Evolutionary conservation across 2,113 vertebrate species (phyloP), one percentile per base, ranked within the genome.

Genomic region (Meles meles): DNA sequence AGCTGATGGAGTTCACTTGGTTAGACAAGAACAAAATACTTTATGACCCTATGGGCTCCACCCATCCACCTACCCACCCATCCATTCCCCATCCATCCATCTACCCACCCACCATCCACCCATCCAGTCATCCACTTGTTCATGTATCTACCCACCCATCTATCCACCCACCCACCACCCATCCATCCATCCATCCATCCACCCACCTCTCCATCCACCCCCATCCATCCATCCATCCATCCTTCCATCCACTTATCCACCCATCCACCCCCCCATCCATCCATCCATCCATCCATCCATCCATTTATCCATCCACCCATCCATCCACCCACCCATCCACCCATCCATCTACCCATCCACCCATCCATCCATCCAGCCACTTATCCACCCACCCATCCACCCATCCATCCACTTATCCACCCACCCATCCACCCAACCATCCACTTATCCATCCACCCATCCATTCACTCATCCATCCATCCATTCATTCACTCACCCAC

Each of bases 391-490:
- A 5, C 5, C 42, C 42, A 44, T 44, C 42, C 42, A 31, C 6
- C 6, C 15, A 49, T 17, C 67, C 6, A 49, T 1, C 31, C 2
- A 67, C 6, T 17, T 34, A 67, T 2, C 29, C 31, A 25, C 39
- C 39, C 34, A 11, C 1, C 37, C 37, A 59, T n/a, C 37, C 25
- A 57, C 9, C 42, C 44, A 44, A 8, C 13, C n/a, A 31, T 14
- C 6, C 15, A 49, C 12, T 55, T 6, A 49, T 10, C 44, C 1
- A 47, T 77, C 14, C 14, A 93, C 63, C 6, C 57, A 15, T 42
- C 25, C 27, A 12, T 1, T 3, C 7, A 49, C 6, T 37, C 71
- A 61, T 5, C 20, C 0, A 31, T 9, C 17, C 23, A 52, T 0
- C 2, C 23, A 76, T 6, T n/a, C 37, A 57, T 7, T 18, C 0